Conservation (phyloP, 2,113 vertebrate genomes). For the Lucifuga dentata region DNA sequence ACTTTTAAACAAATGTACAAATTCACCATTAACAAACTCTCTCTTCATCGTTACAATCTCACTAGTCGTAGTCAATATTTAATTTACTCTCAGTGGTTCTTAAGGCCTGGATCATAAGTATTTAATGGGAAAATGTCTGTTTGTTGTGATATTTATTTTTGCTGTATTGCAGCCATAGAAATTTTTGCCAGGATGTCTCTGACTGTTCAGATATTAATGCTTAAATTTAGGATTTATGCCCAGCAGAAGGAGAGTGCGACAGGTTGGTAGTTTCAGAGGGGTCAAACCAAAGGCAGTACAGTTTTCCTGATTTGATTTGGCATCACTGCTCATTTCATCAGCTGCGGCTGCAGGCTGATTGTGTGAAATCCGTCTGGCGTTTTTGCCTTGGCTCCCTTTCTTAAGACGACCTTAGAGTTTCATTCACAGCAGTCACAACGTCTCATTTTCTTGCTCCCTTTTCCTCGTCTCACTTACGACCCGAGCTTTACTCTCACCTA, state of each 20-base stretch:
- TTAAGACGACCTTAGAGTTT: neutral
- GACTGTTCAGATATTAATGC: neutral
- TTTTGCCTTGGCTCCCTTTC: neutral
- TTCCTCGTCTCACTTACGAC: neutral
- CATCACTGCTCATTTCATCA: conserved; percentile 19
- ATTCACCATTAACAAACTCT: too few relatives aligned
- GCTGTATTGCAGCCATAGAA: neutral
- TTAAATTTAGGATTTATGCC: neutral
- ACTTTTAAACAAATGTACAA: too few relatives aligned
- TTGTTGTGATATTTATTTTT: too few relatives aligned
- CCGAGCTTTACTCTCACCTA: fast-evolving
- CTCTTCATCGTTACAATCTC: too few relatives aligned
- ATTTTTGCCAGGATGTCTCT: neutral
- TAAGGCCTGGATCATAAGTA: too few relatives aligned
- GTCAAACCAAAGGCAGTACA: conserved; percentile 16
- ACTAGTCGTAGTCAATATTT: too few relatives aligned
- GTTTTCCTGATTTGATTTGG: conserved; percentile 25
- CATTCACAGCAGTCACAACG: neutral
- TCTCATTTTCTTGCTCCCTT: neutral
- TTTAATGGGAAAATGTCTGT: too few relatives aligned
- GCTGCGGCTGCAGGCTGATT: conserved; percentile 39
- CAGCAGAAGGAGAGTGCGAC: neutral
- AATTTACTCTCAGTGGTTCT: too few relatives aligned
- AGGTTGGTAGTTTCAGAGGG: neutral
- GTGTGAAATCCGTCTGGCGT: conserved; percentile 30